These are phyloP conservation scores for Thalassarche chlororhynchos DNA, from an alignment of 2,113 vertebrate species.

Conservation along the genomic window DNA sequence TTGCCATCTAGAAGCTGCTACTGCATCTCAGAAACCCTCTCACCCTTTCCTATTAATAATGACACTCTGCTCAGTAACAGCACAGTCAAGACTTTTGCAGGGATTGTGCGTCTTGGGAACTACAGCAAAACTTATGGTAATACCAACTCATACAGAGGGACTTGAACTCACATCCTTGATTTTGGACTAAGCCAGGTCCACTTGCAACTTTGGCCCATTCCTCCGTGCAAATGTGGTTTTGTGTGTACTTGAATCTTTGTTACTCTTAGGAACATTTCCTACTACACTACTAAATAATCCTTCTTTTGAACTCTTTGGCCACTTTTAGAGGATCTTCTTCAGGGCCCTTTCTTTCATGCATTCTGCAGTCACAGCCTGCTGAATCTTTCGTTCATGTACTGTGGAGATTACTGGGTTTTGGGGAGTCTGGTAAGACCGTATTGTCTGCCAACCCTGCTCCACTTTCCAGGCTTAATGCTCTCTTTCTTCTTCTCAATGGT, in stretches of 20 bases:
- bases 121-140: neutral
- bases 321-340: neutral
- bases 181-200: neutral
- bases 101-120: neutral
- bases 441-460: neutral
- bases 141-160: neutral
- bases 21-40: neutral
- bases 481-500: neutral
- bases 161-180: neutral
- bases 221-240: neutral
- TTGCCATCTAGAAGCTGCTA: neutral
- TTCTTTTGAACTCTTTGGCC: neutral
- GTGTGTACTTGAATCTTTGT: neutral
- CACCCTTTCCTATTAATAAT: neutral
- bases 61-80: neutral
- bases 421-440: neutral
- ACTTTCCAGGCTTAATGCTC: neutral
- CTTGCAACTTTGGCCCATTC: neutral
- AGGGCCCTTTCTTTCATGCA: neutral
- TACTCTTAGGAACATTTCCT: neutral
- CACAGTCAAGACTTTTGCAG: fast-evolving
- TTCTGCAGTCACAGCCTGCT: neutral
- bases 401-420: neutral
- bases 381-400: neutral
- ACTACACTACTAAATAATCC: neutral